phyloP scores from a whole-genome alignment of 2,113 vertebrate genomes.

The Alexandromys fortis region DNA sequence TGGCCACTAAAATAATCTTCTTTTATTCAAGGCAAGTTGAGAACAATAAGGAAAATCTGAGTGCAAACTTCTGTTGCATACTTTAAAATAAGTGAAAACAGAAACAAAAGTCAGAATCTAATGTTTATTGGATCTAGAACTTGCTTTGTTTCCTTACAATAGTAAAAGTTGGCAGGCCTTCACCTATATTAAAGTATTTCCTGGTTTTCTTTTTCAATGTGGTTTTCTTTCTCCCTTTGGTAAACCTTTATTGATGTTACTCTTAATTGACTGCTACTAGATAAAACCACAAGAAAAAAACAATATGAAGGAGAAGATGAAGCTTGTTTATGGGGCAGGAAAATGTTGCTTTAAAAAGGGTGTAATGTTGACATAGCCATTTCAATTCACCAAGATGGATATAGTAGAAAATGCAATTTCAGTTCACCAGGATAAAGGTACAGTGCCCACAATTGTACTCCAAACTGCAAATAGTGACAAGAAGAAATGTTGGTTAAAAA shows the following conservation, averaged over 20 bases:
- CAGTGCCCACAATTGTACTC: not conserved
- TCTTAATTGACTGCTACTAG: slow-evolving; percentile 66
- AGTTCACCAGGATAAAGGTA: slow-evolving; percentile 45
- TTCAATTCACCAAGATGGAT: slow-evolving; percentile 32
- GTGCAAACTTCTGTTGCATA: slow-evolving; percentile 13
- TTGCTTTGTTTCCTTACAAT: slow-evolving; percentile 66
- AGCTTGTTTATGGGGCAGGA: slow-evolving; percentile 62
- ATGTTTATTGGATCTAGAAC: slow-evolving; percentile 52
- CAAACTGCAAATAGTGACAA: slow-evolving; percentile 45
- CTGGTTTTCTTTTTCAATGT: slow-evolving; percentile 16
- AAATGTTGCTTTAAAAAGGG: slow-evolving; percentile 52
- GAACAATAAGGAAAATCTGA: slow-evolving; percentile 43
- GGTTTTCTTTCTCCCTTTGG: not conserved
- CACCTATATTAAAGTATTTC: slow-evolving; percentile 60
- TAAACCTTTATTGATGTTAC: slow-evolving; percentile 64
- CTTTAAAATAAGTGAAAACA: slow-evolving; percentile 34
- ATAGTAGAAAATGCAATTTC: slow-evolving; percentile 15
- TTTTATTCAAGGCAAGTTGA: slow-evolving; percentile 40
- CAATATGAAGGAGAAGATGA: slow-evolving; percentile 51
- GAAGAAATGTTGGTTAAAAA: not conserved
- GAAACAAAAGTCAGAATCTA: slow-evolving; percentile 56
- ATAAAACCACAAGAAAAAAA: slow-evolving; percentile 52
- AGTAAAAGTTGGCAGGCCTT: slow-evolving; percentile 59
- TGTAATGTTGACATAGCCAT: slow-evolving; percentile 22
- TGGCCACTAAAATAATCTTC: slow-evolving; percentile 60